Evolutionary conservation across 2,888 invertebrate species (phyloP).

Genomic region (Trissolcus brochymenae): DNA sequence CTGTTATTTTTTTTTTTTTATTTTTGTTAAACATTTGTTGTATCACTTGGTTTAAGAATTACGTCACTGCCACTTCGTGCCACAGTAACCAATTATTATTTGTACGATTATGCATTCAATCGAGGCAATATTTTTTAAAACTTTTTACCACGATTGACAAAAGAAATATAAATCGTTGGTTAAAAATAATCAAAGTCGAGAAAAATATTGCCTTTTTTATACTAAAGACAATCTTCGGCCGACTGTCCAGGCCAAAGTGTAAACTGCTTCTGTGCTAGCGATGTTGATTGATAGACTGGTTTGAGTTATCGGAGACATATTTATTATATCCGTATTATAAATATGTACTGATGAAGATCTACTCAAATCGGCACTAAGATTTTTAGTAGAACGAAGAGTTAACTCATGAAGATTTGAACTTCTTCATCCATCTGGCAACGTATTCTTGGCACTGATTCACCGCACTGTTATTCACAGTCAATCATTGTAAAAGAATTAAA

Average conservation of each 20-base stretch:
- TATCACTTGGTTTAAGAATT: too few species aligned
- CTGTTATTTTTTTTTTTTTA: too few species aligned
- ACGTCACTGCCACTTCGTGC: constrained; percentile 52
- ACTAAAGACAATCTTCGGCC: too few species aligned
- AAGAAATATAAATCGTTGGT: background rate
- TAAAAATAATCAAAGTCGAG: constrained; percentile 1
- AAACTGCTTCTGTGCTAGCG: too few species aligned
- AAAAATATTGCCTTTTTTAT: background rate
- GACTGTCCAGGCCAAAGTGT: too few species aligned
- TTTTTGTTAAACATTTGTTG: too few species aligned
- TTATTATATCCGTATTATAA: background rate
- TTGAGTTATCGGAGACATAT: background rate
- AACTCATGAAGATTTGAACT: constrained; percentile 30
- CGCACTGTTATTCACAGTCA: constrained; percentile 37
- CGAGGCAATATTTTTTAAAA: constrained; percentile 16
- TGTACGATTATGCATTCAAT: constrained; percentile 15
- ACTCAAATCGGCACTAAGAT: constrained; percentile 13
- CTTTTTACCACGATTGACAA: background rate
- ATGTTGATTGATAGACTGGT: background rate
- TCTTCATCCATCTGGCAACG: constrained; percentile 59
- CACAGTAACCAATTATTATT: constrained; percentile 58
- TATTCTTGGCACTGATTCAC: constrained; percentile 66
- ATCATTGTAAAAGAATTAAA: constrained; percentile 17
- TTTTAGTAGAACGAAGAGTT: constrained; percentile 16
- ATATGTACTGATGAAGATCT: background rate